Percentiles rank a stretch among this genome's conserved stretches.
Evolutionary conservation across 2,797 vertebrate genomes (phyloP).

Genomic region (Notolepis coatsorum): DNA sequence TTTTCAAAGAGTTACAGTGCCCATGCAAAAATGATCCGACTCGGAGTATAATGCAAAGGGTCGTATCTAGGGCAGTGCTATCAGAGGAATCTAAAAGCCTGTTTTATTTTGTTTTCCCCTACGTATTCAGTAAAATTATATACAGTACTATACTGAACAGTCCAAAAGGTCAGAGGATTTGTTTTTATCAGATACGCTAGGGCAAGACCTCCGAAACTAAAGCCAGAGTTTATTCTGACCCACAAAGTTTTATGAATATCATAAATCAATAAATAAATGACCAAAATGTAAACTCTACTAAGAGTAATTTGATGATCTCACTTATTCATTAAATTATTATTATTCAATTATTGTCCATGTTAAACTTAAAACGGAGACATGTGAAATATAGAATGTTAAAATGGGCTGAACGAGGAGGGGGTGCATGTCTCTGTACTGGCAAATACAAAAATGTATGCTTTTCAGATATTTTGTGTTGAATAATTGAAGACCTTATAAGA

Average conservation of each 20-base stretch:
- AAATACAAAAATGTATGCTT: too few species aligned
- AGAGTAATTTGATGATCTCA: neutral
- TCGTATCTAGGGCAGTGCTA: neutral
- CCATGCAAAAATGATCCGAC: too few species aligned
- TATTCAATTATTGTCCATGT: too few species aligned
- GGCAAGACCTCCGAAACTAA: neutral
- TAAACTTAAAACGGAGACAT: neutral
- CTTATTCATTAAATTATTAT: too few species aligned
- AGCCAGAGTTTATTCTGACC: conserved; percentile 3
- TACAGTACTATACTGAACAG: neutral
- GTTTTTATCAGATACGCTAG: neutral
- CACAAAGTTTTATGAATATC: conserved; percentile 17
- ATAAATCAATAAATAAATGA: conserved; percentile 18
- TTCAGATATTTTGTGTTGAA: too few species aligned
- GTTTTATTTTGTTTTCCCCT: neutral
- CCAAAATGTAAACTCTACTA: neutral
- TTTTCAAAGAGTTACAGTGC: neutral
- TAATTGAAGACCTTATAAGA: too few species aligned
- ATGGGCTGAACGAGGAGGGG: too few species aligned
- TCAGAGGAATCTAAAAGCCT: neutral
- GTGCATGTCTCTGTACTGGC: too few species aligned
- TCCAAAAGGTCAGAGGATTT: neutral
- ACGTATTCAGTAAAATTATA: neutral
- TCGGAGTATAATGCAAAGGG: neutral
- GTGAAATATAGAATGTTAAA: neutral